Evolutionary conservation across 2,113 vertebrate species (phyloP).

Genomic region (Puma concolor): DNA sequence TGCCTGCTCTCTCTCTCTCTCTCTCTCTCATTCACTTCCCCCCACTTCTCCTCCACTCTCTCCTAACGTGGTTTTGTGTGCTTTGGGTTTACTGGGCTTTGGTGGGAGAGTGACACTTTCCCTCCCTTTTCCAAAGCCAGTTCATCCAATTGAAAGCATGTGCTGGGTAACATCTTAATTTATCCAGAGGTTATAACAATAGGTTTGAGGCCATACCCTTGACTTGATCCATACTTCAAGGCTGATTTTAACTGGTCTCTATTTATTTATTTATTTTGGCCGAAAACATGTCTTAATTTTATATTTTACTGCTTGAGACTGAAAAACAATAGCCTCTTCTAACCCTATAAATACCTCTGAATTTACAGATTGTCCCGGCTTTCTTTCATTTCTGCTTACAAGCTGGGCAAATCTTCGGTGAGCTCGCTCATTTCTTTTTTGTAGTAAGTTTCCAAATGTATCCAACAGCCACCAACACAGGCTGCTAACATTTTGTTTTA

Average conservation of each 20-base stretch:
- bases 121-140: not conserved
- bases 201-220: not conserved
- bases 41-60: not conserved
- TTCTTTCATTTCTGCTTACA: not conserved
- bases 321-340: not conserved
- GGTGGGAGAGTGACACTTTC: not conserved
- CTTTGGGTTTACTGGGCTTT: not conserved
- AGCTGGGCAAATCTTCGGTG: not conserved
- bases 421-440: not conserved
- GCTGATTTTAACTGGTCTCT: not conserved
- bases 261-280: not conserved
- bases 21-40: not conserved
- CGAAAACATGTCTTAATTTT: conserved; percentile 28
- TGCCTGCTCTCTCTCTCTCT: not conserved
- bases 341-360: not conserved
- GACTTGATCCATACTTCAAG: not conserved
- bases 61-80: conserved; percentile 7
- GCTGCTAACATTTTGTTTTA: not conserved
- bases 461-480: not conserved
- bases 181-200: conserved; percentile 26
- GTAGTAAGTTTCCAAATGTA: not conserved
- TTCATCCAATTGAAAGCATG: conserved; percentile 23
- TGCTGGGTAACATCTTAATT: not conserved
- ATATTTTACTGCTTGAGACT: not conserved
- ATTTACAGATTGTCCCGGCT: not conserved